phyloP scores from a whole-genome alignment of 2,113 vertebrate species.

The Neogale vison region DNA sequence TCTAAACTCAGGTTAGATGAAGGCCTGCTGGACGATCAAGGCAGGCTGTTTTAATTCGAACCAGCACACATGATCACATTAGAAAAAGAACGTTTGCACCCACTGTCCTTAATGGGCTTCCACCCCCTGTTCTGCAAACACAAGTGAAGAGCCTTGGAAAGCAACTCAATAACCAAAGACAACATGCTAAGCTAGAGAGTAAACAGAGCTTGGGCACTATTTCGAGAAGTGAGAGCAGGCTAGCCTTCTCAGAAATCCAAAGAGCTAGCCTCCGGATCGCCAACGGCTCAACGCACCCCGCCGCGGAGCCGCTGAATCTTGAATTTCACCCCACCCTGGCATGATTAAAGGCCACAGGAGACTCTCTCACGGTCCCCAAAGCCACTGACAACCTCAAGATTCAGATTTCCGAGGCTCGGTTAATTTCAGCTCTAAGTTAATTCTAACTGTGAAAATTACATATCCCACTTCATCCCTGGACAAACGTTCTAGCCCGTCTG shows the following conservation, averaged over 20 bases:
- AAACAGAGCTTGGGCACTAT: not conserved
- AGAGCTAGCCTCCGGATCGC: not conserved
- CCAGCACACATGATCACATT: not conserved
- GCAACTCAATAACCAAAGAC: not conserved
- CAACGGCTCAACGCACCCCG: not conserved
- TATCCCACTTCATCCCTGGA: not conserved
- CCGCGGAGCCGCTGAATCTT: not conserved
- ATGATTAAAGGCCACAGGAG: slow-evolving; percentile 61
- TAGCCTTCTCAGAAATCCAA: not conserved
- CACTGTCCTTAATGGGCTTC: not conserved
- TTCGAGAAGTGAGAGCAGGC: not conserved
- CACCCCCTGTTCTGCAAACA: not conserved
- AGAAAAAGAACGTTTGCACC: not conserved
- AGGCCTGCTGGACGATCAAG: not conserved
- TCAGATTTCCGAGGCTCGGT: slow-evolving; percentile 55
- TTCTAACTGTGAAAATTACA: slow-evolving; percentile 75
- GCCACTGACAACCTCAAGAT: slow-evolving; percentile 36
- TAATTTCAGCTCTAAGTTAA: slow-evolving; percentile 70
- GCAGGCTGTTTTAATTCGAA: not conserved
- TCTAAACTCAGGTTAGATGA: not conserved
- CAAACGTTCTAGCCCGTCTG: not conserved
- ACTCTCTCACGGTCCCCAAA: slow-evolving; percentile 24
- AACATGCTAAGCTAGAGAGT: not conserved
- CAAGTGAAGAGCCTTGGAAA: not conserved
- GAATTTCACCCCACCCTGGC: slow-evolving; percentile 59